These are phyloP conservation scores for Malurus melanocephalus DNA, from an alignment of 2,113 vertebrate species.

Conservation along the genomic window DNA sequence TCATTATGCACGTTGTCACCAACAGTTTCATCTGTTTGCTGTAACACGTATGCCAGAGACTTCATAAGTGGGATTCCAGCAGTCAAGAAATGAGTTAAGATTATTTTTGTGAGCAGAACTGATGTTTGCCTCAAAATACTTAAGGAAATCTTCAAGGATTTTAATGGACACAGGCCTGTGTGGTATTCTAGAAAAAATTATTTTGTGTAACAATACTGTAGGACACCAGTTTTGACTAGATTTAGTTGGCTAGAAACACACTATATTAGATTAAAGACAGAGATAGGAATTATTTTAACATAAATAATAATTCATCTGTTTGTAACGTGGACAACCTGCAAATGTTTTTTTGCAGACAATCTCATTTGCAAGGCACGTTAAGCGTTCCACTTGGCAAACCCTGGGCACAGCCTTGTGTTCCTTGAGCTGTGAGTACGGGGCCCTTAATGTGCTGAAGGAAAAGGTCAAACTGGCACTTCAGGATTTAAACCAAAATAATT, in stretches of 20 bases:
- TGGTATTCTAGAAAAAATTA: neutral
- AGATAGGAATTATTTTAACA: neutral
- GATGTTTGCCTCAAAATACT: neutral
- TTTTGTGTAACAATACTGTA: neutral
- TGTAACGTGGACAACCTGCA: neutral
- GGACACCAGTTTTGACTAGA: neutral
- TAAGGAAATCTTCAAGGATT: neutral
- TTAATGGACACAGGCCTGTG: neutral
- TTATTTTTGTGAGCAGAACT: neutral
- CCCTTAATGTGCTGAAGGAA: neutral
- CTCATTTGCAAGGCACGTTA: neutral
- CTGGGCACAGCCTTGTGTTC: neutral
- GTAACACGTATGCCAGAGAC: neutral
- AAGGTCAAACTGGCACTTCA: neutral
- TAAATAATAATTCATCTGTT: neutral
- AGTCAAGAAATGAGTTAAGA: neutral
- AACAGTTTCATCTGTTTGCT: slow-evolving; percentile 51
- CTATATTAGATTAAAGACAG: neutral
- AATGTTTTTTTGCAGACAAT: neutral
- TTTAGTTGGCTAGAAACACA: neutral
- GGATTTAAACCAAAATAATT: slow-evolving; percentile 1
- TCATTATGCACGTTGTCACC: slow-evolving; percentile 54
- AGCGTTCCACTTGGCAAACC: neutral
- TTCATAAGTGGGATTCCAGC: slow-evolving; percentile 14
- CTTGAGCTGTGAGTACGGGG: neutral